These are phyloP conservation scores for Antennarius maculatus DNA, from an alignment of 2,797 vertebrate genomes.

Conservation along the genomic window DNA sequence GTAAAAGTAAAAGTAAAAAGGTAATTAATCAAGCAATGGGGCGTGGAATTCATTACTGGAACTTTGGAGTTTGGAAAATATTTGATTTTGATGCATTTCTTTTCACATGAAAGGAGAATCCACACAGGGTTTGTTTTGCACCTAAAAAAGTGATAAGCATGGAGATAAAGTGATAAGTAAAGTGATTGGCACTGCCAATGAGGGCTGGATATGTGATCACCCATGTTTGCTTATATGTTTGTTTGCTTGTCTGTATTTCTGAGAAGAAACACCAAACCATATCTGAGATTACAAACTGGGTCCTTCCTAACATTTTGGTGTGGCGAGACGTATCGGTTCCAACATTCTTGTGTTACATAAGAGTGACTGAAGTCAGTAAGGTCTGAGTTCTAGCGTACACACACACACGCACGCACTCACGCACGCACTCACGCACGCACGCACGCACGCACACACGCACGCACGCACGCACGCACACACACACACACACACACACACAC, in stretches of 20 bases:
- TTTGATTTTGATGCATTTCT: no score
- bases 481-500: conserved; percentile 19
- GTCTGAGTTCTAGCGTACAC: conserved; percentile 36
- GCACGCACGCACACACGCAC: not conserved
- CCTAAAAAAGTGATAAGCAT: no score
- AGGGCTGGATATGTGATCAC: no score
- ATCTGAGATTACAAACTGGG: conserved; percentile 24
- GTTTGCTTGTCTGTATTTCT: not conserved
- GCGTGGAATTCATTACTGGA: no score
- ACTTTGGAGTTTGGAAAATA: no score
- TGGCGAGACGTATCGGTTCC: conserved; percentile 44
- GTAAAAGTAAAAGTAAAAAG: no score
- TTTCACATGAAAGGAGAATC: no score
- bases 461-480: conserved; percentile 15
- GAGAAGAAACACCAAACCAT: not conserved
- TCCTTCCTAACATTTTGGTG: conserved; percentile 38
- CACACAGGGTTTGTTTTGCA: no score
- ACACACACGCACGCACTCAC: conserved; percentile 2
- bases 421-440: conserved; percentile 24
- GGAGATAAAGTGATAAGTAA: no score
- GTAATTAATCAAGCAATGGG: not conserved
- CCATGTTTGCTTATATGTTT: not conserved
- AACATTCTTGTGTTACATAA: conserved; percentile 74
- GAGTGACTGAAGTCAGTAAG: conserved; percentile 55
- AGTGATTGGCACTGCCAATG: no score